Conservation (phyloP, 2,888 invertebrate genomes). For the Maniola hyperantus region DNA sequence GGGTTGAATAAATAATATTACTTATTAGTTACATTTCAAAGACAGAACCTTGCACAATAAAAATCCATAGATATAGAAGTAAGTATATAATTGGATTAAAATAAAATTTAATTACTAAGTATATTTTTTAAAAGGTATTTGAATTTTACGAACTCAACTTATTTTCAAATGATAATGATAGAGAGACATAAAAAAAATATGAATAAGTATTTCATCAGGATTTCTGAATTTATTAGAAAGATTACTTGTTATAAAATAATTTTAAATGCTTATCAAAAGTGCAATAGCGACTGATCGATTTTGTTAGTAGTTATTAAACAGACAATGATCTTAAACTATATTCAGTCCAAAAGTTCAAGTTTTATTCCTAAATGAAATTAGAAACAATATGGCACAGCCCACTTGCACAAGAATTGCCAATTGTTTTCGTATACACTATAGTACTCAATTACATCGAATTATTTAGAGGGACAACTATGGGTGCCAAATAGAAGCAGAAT, state of each 20-base stretch:
- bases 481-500: neutral
- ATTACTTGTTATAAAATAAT: constrained; percentile 48
- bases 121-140: neutral
- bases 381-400: constrained; percentile 45
- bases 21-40: neutral
- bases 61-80: neutral
- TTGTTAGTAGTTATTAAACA: constrained; percentile 51
- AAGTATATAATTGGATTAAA: constrained; percentile 9
- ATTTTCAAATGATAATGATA: constrained; percentile 1
- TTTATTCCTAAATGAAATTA: constrained; percentile 62
- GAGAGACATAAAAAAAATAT: neutral
- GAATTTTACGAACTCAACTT: neutral
- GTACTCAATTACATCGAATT: constrained; percentile 11
- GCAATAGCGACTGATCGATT: constrained; percentile 57
- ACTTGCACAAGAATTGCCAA: constrained; percentile 25
- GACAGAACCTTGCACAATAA: constrained; percentile 20
- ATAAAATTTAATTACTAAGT: neutral
- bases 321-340: constrained; percentile 68
- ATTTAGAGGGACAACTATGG: neutral
- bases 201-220: neutral
- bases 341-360: constrained; percentile 69
- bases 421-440: constrained; percentile 36
- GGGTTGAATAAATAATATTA: neutral
- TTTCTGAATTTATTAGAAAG: constrained; percentile 18
- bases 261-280: constrained; percentile 76